phyloP scores from a whole-genome alignment of 2,888 invertebrate species.

The Graphium colonna region DNA sequence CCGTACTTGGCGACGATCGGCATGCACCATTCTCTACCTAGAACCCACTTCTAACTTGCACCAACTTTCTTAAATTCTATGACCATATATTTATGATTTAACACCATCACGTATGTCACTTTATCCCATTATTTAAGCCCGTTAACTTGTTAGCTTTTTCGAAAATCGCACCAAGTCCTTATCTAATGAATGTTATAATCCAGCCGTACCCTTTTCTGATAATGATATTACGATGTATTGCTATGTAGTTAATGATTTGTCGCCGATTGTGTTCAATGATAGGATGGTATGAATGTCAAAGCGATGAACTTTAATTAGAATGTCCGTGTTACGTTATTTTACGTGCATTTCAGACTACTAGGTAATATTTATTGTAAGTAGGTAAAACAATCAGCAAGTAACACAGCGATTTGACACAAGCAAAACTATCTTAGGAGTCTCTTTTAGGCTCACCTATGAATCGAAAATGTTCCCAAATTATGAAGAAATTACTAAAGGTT shows the following conservation, averaged over 20 bases:
- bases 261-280: slow-evolving; percentile 70
- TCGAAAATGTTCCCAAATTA: slow-evolving; percentile 73
- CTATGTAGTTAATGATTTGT: slow-evolving; percentile 69
- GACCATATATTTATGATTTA: slow-evolving; percentile 49
- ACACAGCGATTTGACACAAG: slow-evolving; percentile 64
- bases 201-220: slow-evolving; percentile 74
- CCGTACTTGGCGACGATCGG: slow-evolving; percentile 63
- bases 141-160: slow-evolving; percentile 68
- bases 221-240: slow-evolving; percentile 66
- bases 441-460: slow-evolving; percentile 73
- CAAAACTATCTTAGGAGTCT: slow-evolving; percentile 66
- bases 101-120: slow-evolving; percentile 40
- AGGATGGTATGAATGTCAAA: slow-evolving; percentile 78
- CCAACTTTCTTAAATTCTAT: slow-evolving; percentile 63
- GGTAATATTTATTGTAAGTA: slow-evolving; percentile 44
- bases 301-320: slow-evolving; percentile 79
- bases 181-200: slow-evolving; percentile 63
- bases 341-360: slow-evolving; percentile 69
- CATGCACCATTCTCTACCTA: slow-evolving; percentile 79
- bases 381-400: slow-evolving; percentile 55
- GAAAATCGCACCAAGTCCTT: slow-evolving; percentile 61
- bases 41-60: slow-evolving; percentile 77
- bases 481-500: slow-evolving; percentile 79
- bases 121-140: slow-evolving; percentile 60
- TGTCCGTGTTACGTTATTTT: slow-evolving; percentile 77